Evolutionary conservation across 2,797 vertebrate species (phyloP).

Genomic region (Notolabrus celidotus): DNA sequence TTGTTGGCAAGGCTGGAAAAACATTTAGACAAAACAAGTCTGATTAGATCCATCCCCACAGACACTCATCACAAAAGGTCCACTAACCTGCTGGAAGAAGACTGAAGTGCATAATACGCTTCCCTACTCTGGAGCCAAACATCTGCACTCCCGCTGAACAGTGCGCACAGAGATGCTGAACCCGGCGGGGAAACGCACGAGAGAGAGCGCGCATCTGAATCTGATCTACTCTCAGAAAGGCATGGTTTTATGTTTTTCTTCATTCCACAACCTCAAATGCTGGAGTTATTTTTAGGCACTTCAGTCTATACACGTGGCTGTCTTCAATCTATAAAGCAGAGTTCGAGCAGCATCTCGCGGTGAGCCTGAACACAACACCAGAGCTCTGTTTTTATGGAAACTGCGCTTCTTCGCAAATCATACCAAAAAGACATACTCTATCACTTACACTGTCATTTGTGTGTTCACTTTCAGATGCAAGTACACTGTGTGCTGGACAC

Average conservation of each 20-base stretch:
- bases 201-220: background rate
- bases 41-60: too few relatives aligned
- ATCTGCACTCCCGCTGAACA: background rate
- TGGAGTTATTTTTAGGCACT: background rate
- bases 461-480: background rate
- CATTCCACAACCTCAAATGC: background rate
- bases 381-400: background rate
- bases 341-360: background rate
- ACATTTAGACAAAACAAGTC: too few relatives aligned
- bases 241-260: background rate
- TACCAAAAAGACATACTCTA: background rate
- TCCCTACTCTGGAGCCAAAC: constrained; percentile 23
- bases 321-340: background rate
- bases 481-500: background rate
- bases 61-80: too few relatives aligned
- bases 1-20: too few relatives aligned
- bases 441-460: background rate
- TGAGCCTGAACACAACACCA: background rate
- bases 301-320: background rate
- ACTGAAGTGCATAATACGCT: background rate
- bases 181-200: too few relatives aligned
- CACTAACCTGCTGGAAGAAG: too few relatives aligned
- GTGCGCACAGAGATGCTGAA: too few relatives aligned
- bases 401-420: background rate
- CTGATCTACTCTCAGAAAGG: background rate